phyloP scores from a whole-genome alignment of 1,140 invertebrate genomes.

The Drosophila triauraria region DNA sequence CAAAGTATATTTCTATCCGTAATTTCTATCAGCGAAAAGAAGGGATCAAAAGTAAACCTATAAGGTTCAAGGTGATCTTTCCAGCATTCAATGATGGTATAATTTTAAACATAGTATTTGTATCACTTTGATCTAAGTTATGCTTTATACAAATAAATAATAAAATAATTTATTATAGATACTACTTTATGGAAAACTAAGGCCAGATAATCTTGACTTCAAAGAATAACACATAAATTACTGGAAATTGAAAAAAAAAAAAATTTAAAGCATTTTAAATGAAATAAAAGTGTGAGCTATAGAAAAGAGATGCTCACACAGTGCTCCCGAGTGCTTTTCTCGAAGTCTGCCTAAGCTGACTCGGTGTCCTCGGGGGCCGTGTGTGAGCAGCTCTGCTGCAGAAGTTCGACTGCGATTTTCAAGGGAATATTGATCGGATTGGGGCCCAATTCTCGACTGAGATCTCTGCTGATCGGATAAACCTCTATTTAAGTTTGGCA shows the following conservation, averaged over 20 bases:
- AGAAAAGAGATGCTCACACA: background rate
- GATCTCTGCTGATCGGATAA: constrained; percentile 20
- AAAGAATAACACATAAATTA: background rate
- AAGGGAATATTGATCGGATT: background rate
- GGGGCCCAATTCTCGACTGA: constrained; percentile 9
- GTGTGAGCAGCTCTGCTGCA: background rate
- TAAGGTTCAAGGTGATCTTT: constrained; percentile 3
- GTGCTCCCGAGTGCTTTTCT: background rate
- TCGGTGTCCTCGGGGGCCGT: background rate
- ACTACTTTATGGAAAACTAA: background rate
- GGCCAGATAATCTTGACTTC: background rate
- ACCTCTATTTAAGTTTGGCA: constrained; percentile 57
- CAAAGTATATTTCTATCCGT: background rate
- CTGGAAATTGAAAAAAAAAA: background rate
- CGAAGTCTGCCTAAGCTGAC: too few species aligned
- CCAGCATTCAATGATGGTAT: background rate
- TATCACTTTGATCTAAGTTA: too few species aligned
- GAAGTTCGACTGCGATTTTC: constrained; percentile 12
- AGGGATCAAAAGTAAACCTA: constrained; percentile 2
- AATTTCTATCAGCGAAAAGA: background rate
- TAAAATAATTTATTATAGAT: background rate
- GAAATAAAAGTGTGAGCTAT: background rate
- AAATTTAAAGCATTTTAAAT: background rate
- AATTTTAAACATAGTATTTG: background rate
- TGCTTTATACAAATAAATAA: background rate